Evolutionary conservation across 2,888 invertebrate species (phyloP).

Genomic region (Eristalis pertinax): DNA sequence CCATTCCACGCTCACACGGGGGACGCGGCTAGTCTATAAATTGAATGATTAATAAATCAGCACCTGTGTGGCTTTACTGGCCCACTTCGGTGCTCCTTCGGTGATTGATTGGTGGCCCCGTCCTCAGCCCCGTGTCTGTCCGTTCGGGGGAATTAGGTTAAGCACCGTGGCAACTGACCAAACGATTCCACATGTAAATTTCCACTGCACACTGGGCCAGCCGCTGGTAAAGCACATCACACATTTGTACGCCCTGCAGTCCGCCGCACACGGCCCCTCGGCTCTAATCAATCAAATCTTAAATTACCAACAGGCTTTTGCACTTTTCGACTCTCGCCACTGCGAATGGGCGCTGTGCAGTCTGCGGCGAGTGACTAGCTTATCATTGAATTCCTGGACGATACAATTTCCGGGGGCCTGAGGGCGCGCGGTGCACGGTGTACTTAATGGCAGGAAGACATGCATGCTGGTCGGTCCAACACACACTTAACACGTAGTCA

Average conservation of each 20-base stretch:
- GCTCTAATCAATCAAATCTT: slow-evolving; percentile 31
- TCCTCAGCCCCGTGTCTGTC: not conserved
- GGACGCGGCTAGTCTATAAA: slow-evolving; percentile 20
- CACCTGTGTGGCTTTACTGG: not conserved
- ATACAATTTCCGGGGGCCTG: not conserved
- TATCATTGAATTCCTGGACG: not conserved
- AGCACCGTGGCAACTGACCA: slow-evolving; percentile 44
- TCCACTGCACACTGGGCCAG: not conserved
- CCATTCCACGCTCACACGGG: not conserved
- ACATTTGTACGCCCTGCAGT: not conserved
- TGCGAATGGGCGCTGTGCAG: not conserved
- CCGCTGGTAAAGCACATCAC: not conserved
- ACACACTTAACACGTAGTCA: slow-evolving; percentile 62
- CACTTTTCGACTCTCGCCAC: slow-evolving; percentile 24
- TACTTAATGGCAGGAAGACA: slow-evolving; percentile 62
- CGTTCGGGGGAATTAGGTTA: slow-evolving; percentile 1
- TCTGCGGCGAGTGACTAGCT: not conserved
- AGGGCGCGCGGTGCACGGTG: not conserved
- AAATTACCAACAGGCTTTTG: slow-evolving; percentile 35
- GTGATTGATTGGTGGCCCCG: not conserved
- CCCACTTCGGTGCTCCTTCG: not conserved
- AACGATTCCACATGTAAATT: slow-evolving; percentile 42
- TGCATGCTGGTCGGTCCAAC: slow-evolving; percentile 33
- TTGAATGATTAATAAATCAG: slow-evolving; percentile 37
- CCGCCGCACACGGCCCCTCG: not conserved